Evolutionary conservation across 2,888 invertebrate genomes (phyloP), one percentile per base, ranked within the genome.

Genomic region (Eristalinus aeneus): DNA sequence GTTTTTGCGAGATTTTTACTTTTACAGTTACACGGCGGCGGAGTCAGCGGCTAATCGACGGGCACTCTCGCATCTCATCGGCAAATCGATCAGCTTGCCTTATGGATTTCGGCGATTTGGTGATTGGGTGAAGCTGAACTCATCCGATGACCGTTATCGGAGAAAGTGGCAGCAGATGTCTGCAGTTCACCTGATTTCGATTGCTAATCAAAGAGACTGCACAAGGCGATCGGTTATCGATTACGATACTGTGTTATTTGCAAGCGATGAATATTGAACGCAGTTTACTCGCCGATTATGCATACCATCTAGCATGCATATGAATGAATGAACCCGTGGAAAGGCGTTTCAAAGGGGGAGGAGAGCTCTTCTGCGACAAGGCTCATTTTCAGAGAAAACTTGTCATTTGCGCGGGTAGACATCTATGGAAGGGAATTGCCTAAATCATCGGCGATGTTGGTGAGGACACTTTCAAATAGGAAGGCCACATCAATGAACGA

Each of bases 121-220:
- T 34, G 9, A 10, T 36, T 36, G 27, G 27, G n/a, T 8, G 36
- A n/a, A 10, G 16, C 5, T 10, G 20, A 8, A 12, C 22, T 23
- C n/a, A 46, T 32, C n/a, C 11, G 58, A 65, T 67, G n/a, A 34
- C 75, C 67, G 75, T 68, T 68, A 75, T 32, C 60, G 34, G 75
- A 75, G 75, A 75, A 75, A 75, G 75, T 75, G 60, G 31, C 22
- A 5, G n/a, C 4, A 54, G 63, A 54, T 63, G n/a, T n/a, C 9
- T 61, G 39, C 36, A 69, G 56, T 36, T 36, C 54, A 16, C 12
- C 12, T 23, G 16, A 31, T 9, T 53, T 72, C 46, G 46, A 46
- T 46, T 46, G 16, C 16, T 6, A 46, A 16, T 46, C 46, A 46
- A 46, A 16, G 46, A 16, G 46, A 46, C 46, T 46, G 46, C 46